Base-by-base conservation (phyloP, 92 coral and sea anemone genomes). In the Actinernus sp. region DNA sequence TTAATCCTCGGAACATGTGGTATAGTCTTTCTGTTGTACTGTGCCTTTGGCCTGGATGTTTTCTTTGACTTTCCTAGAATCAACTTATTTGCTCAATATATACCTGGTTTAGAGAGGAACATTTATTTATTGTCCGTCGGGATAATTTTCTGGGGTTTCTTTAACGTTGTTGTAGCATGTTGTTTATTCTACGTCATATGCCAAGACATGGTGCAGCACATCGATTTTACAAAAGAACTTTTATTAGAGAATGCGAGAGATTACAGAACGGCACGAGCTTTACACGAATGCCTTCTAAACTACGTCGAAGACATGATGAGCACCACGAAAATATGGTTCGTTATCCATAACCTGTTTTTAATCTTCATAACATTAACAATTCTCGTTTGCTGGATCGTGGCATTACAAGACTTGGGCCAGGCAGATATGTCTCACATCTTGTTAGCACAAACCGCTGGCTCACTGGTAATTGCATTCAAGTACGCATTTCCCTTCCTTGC, bases 401-500 rank as follows among this genome's bases (percentile, higher is more conserved):
- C 72, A 17, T 52, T 81, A 26, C 60, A 52, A 9, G n/a, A n/a
- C n/a, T n/a, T n/a, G n/a, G 22, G 19, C 7, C 8, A 7, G 52
- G 18, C 19, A 4, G 52, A 45, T 8, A 46, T 50, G 9, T 25
- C 25, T 17, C 60, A 36, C 16, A 56, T 85, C 62, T 60, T 83
- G 62, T 28, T 85, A 3, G 78, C 86, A 7, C 65, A 78, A 51
- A 30, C 63, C 20, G 81, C 74, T 1, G 91, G 86, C 1, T 85
- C 86, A 23, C 63, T 66, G 43, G 47, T 85, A 18, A 68, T 78
- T 14, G 77, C 91, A 3, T 71, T 78, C 76, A 79, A 78, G 49
- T 85, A 75, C 63, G 92, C 87, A 1, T 85, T 85, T 32, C 87
- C 92, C 14, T 63, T 85, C 39, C 45, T 65, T 29, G 68, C 82